Base-by-base conservation (phyloP, 64 coral and sea anemone species). In the Platygyra sinensis region DNA sequence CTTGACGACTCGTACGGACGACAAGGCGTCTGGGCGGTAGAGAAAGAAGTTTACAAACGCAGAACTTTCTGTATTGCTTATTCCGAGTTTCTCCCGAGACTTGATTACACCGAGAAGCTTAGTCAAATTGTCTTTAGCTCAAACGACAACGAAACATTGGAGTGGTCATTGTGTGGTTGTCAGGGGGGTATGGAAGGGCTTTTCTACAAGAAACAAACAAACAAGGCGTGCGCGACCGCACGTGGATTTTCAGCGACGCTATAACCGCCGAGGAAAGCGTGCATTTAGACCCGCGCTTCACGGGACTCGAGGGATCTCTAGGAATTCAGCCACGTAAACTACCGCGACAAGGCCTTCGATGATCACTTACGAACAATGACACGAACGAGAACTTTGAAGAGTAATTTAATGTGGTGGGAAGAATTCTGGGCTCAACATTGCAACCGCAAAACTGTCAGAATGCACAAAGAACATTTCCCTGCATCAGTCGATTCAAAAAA, bases 161-260 rank as follows among this genome's bases (percentile, higher is more conserved):
- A 9, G 76, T 78, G 2, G 65, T 69, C 10, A 24, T 69, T n/a
- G 65, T 69, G 65, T 69, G 65, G 65, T 69, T 69, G 22, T 69
- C 65, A 69, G 65, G 65, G 1, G 65, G 65, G 65, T 69, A 69
- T 69, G 65, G 22, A 69, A 69, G 65, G 25, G 65, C 65, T 69
- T 91, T 91, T 38, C 69, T 91, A 10, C 72, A 85, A 18, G 89
- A 91, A 25, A 52, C 89, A 0, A 52, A 55, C 67, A 27, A 36
- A 62, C 89, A 91, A 64, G n/a, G 71, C 14, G 28, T 91, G 22
- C 55, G 60, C 36, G 89, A 80, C 7, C 89, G 89, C 19, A 91
- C 89, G 29, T 91, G 82, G 32, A 30, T 91, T 30, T 51, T 91
- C 17, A 82, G 79, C 29, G 89, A 91, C n/a, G 72, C 80, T 25